Base-by-base conservation (phyloP, 35 echinoderm and acorn worm species). In the Ophioderma brevispina region DNA sequence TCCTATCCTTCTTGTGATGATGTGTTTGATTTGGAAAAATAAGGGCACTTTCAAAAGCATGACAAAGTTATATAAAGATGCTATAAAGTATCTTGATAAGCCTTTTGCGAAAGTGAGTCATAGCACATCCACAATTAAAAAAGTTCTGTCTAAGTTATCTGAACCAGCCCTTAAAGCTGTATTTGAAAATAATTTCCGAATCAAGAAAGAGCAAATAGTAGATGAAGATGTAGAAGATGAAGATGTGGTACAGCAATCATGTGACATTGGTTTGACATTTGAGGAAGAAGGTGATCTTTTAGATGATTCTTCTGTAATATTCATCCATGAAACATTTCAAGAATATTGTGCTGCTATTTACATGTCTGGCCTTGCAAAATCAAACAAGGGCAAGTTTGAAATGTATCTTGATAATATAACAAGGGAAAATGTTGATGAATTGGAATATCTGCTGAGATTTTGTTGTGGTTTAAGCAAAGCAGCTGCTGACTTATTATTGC, bases 301-400 rank as follows among this genome's bases (percentile, higher is more conserved):
- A 2, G 35, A 37, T 1, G 52, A 64, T 35, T 14, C 8, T 23
- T 64, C 19, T 34, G 31, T 85, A 30, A 36, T 17, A 15, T 85
- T 85, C 28, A 32, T 85, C 31, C 83, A 85, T 34, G 70, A 85
- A 17, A 85, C 50, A n/a, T 85, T 85, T 37, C 55, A 64, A 59
- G 83, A 85, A 85, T 85, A 36, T 37, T 85, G 52, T 36, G 46
- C 83, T 31, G 83, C 83, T 37, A 32, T 64, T 1, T 85, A 85
- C 33, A 49, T 85, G n/a, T 30, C 34, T 32, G 32, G 21, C 32
- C 21, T 85, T 13, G 30, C 32, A 0, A 59, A 35, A 21, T 32
- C 55, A 0, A 59, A 85, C 35, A 31, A 13, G 2, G 52, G 25
- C n/a, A 46, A 46, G 5, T 84, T 84, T 32, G 13, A 75, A 0